Evolutionary conservation across 1,140 invertebrate genomes (phyloP), one percentile per base, ranked within the genome.

Genomic region (Diabrotica virgifera): DNA sequence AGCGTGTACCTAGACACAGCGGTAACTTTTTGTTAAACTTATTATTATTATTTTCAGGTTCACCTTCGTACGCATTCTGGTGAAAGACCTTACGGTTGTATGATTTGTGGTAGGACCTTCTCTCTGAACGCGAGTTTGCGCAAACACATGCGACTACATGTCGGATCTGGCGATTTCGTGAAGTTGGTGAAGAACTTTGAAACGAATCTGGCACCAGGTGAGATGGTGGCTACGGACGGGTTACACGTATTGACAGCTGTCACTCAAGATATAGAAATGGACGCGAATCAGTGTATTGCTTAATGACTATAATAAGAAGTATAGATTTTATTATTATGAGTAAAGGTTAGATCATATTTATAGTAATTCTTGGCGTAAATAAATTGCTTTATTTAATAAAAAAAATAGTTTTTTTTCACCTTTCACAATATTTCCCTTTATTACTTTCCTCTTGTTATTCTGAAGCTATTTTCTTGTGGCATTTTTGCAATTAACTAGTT

Each of bases 71-170:
- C 85, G 5, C 89, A 90, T 69, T 89, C 87, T 0, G 87, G 88
- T 4, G 86, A 89, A 72, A 84, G 85, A 65, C 89, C 89, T 0
- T 91, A 84, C 73, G 79, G 80, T 7, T 91, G 89, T 71, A 75
- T 83, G 24, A 77, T 82, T 63, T 91, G 89, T 75, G 77, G 76
- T 9, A 89, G 88, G 75, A 82, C 80, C 50, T 91, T 91, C 68
- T 82, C 87, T 7, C 84, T 90, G 5, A 89, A 89, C 72, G 85
- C 85, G 11, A 88, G 87, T 0, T 74, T 88, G 5, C 82, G 84
- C 67, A 82, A 81, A 57, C 88, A 88, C 72, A 79, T 82, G 64
- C 82, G 81, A 72, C 84, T 82, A 52, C 91, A 90, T 72, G 85
- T 46, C n/a, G 40, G 40, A 10, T 46, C 40, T 4, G 40, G 40